phyloP scores from a whole-genome alignment of 2,113 vertebrate species.

The Hydropotes inermis region DNA sequence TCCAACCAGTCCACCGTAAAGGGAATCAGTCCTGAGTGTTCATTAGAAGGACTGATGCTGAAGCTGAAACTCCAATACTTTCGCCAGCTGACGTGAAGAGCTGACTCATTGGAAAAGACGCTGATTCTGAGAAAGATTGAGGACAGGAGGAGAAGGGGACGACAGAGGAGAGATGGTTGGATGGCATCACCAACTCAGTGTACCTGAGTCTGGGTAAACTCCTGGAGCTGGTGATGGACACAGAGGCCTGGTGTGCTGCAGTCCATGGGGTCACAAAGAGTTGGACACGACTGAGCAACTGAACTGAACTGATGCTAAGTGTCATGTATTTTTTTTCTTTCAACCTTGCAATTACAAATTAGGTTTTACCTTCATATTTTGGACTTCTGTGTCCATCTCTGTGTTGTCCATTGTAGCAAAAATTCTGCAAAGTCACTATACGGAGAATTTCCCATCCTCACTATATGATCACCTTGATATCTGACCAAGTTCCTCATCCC shows the following conservation, averaged over 20 bases:
- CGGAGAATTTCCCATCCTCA: neutral
- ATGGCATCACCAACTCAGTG: neutral
- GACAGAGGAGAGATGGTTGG: neutral
- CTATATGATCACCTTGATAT: neutral
- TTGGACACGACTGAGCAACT: fast-evolving
- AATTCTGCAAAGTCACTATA: neutral
- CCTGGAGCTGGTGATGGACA: neutral
- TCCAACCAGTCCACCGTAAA: neutral
- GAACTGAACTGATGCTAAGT: neutral
- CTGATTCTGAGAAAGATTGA: neutral
- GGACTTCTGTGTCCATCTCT: neutral
- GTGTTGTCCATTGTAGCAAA: neutral
- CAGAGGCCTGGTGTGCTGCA: neutral
- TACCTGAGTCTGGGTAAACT: neutral
- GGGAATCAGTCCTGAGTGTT: neutral
- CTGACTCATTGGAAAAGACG: neutral
- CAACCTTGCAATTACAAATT: neutral
- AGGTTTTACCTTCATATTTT: neutral
- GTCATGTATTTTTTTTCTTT: neutral
- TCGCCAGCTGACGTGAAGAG: neutral
- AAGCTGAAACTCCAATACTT: neutral
- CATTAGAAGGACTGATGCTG: neutral
- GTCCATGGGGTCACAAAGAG: neutral
- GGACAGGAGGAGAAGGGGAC: fast-evolving
- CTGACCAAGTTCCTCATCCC: neutral